Evolutionary conservation across 2,888 invertebrate genomes (phyloP).

Genomic region (Dendrolimus pini): DNA sequence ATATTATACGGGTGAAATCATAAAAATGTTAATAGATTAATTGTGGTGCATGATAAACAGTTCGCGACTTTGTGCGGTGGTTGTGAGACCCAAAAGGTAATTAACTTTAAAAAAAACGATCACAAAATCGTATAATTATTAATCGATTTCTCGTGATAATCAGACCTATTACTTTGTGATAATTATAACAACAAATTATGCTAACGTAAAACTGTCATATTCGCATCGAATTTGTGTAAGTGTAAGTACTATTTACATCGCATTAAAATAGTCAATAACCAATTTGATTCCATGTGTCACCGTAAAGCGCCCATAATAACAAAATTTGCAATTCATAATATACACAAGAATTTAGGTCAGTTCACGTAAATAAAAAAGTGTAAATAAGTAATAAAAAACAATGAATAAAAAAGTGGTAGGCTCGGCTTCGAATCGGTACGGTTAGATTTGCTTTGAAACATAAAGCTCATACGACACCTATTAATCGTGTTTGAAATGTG

Average conservation of each 20-base stretch:
- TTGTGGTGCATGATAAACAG: too few species aligned
- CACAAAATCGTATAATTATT: too few species aligned
- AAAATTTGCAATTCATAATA: not conserved
- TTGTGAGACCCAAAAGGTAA: too few species aligned
- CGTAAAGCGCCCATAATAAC: not conserved
- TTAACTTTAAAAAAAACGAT: too few species aligned
- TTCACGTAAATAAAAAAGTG: conserved; percentile 7
- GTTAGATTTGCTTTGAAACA: conserved; percentile 9
- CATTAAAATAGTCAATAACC: too few species aligned
- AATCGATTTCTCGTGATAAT: too few species aligned
- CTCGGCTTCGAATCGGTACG: conserved; percentile 1
- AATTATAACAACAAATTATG: conserved; percentile 39
- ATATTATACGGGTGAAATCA: too few species aligned
- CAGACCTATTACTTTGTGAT: not conserved
- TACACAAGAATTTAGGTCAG: not conserved
- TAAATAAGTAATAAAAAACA: conserved; percentile 11
- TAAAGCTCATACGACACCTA: conserved; percentile 22
- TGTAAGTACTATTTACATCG: too few species aligned
- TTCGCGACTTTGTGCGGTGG: too few species aligned
- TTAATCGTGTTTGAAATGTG: conserved; percentile 39
- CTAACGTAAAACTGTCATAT: conserved; percentile 25
- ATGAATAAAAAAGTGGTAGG: conserved; percentile 3
- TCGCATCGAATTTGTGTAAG: too few species aligned
- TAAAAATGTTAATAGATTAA: too few species aligned
- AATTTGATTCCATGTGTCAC: not conserved